Evolutionary conservation across 1,140 invertebrate species (phyloP).

Genomic region (Halyomorpha halys): DNA sequence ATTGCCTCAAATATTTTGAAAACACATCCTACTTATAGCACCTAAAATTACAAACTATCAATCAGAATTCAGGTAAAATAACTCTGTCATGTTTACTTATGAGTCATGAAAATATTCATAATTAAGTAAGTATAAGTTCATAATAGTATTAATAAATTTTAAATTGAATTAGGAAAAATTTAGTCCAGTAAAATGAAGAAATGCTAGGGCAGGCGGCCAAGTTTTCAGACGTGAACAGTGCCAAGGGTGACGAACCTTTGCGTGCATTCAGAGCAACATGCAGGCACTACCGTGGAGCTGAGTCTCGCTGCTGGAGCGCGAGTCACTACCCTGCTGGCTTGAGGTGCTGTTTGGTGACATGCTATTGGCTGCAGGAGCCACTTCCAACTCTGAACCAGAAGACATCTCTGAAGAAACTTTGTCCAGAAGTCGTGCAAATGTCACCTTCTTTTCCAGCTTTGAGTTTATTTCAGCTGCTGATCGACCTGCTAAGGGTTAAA

Average conservation of each 20-base stretch:
- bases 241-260: neutral
- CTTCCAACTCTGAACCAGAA: slow-evolving; percentile 51
- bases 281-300: slow-evolving; percentile 32
- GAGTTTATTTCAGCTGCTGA: slow-evolving; percentile 31
- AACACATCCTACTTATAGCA: too few relatives aligned
- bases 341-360: slow-evolving; percentile 29
- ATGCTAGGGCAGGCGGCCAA: too few relatives aligned
- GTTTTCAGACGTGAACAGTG: too few relatives aligned
- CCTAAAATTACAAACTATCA: too few relatives aligned
- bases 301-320: slow-evolving; percentile 52
- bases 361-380: neutral
- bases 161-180: too few relatives aligned
- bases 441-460: slow-evolving; percentile 62
- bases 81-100: too few relatives aligned
- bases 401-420: slow-evolving; percentile 63
- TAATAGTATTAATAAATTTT: too few relatives aligned
- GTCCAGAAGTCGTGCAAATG: slow-evolving; percentile 58
- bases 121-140: too few relatives aligned
- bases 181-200: too few relatives aligned
- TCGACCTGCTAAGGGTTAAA: slow-evolving; percentile 15
- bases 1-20: too few relatives aligned
- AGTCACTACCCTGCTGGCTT: slow-evolving; percentile 55
- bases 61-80: too few relatives aligned
- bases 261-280: slow-evolving; percentile 24
- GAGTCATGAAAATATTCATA: too few relatives aligned